Percentiles rank a stretch among this genome's conserved stretches.
phyloP scores from a whole-genome alignment of 2,888 invertebrate genomes.

The Drosophila atripex region DNA sequence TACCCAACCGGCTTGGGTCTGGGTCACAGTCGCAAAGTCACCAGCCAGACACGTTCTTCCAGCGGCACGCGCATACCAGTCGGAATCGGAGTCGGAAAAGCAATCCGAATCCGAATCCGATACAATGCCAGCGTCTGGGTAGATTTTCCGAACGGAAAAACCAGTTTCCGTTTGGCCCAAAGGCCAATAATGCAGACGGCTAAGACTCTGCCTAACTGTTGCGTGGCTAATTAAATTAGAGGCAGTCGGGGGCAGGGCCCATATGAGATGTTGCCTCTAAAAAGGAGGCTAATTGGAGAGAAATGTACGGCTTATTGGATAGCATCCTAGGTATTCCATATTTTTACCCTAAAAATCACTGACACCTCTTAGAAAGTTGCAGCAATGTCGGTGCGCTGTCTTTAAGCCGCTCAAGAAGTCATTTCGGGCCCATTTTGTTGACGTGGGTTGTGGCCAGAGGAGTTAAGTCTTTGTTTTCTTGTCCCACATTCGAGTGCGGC shows the following conservation, averaged over 20 bases:
- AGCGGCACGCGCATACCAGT: slow-evolving; percentile 72
- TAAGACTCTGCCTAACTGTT: slow-evolving; percentile 46
- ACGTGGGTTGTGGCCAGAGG: slow-evolving; percentile 57
- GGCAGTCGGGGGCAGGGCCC: slow-evolving; percentile 48
- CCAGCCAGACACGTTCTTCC: slow-evolving; percentile 72
- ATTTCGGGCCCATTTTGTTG: slow-evolving; percentile 50
- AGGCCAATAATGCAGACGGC: slow-evolving; percentile 57
- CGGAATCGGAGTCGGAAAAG: slow-evolving; percentile 37
- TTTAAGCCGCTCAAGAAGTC: slow-evolving; percentile 54
- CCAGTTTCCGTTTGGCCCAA: slow-evolving; percentile 59
- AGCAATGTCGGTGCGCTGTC: slow-evolving; percentile 28
- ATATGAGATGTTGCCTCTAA: not conserved
- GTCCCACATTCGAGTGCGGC: slow-evolving; percentile 47
- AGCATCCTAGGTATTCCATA: not conserved
- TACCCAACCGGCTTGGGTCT: slow-evolving; percentile 55
- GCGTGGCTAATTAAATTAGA: slow-evolving; percentile 73
- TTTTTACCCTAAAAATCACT: slow-evolving; percentile 30
- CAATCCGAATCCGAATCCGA: slow-evolving; percentile 6
- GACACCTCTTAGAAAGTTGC: slow-evolving; percentile 63
- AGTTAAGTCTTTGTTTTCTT: slow-evolving; percentile 38
- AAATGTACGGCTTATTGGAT: not conserved
- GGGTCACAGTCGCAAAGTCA: slow-evolving; percentile 63
- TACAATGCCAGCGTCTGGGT: slow-evolving; percentile 45
- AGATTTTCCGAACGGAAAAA: slow-evolving; percentile 60
- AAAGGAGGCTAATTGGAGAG: not conserved